phyloP scores from a whole-genome alignment of 2,113 vertebrate genomes.

The Rostratula benghalensis region DNA sequence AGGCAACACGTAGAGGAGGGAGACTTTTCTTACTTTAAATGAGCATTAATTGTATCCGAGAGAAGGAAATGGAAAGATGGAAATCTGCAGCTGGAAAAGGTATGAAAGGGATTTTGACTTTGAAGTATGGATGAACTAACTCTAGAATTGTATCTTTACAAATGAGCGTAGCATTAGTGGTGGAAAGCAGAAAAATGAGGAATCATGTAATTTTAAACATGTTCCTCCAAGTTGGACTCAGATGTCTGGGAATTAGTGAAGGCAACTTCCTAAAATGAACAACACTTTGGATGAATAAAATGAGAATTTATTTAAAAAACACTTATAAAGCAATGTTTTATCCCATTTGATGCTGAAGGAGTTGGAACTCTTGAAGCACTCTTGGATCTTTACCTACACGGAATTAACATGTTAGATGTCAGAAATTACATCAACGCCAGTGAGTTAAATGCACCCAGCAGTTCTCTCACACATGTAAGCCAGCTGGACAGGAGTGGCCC shows the following conservation, averaged over 20 bases:
- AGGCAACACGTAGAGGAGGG: not conserved
- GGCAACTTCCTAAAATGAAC: not conserved
- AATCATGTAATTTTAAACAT: not conserved
- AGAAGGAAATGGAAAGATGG: not conserved
- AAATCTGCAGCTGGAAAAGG: not conserved
- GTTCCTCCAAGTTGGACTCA: not conserved
- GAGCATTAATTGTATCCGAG: constrained; percentile 15
- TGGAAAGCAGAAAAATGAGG: not conserved
- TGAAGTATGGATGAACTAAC: not conserved
- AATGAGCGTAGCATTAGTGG: not conserved
- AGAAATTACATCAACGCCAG: not conserved
- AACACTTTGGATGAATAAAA: not conserved
- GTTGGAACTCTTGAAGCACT: not conserved
- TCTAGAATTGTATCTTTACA: not conserved
- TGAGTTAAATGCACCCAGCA: not conserved
- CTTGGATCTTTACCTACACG: not conserved
- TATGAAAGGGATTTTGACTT: not conserved
- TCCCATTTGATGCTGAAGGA: not conserved
- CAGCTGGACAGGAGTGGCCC: not conserved
- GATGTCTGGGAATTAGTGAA: not conserved
- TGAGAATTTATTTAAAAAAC: not conserved
- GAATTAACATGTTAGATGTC: constrained; percentile 1
- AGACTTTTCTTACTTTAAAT: constrained; percentile 11
- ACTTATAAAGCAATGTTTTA: not conserved
- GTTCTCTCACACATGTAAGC: accelerated